Evolutionary conservation across 2,113 vertebrate species (phyloP), one percentile per base, ranked within the genome.

Genomic region (Toxostoma redivivum): DNA sequence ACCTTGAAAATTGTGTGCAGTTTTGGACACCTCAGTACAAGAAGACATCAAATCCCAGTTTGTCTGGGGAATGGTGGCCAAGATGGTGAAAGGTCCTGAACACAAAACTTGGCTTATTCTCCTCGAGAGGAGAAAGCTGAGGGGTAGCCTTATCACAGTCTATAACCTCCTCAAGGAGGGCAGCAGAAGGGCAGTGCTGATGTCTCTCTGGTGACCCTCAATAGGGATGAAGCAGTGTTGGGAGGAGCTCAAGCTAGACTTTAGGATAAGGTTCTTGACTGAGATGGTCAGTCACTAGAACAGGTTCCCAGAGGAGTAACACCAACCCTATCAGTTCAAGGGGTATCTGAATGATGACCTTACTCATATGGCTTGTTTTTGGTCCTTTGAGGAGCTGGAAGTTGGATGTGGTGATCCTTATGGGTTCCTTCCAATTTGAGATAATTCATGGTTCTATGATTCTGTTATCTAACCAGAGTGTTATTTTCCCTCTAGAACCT

Each of bases 81-180:
- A 56, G 42, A 30, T 1, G 2, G 5, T 50, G 25, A 70, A 87
- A 79, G 3, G 6, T 5, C 5, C 8, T 0, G 0, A 70, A 8
- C 2, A 11, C 45, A 76, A 79, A 31, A 23, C 24, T 50, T 56
- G 30, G 3, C 33, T 79, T 60, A 25, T 33, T 65, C 56, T 70
- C 11, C 19, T 50, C n/a, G 21, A 42, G n/a, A 69, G 48, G 30
- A 62, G 48, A 62, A 86, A 11, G 18, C 4, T 69, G 54, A 86
- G 12, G 12, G 5, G 3, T n/a, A 27, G 27, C 19, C 2, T 64
- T 18, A 16, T 48, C 3, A 10, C 4, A 58, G 28, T 7, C 33
- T 60, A 15, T 24, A 42, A 10, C 22, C 64, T 76, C 18, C 17
- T 76, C 8, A 13, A 40, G 15, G 20, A 6, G 17, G 8, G 7